phyloP scores from a whole-genome alignment of 64 coral and sea anemone genomes.

The Dendronephthya gigantea region DNA sequence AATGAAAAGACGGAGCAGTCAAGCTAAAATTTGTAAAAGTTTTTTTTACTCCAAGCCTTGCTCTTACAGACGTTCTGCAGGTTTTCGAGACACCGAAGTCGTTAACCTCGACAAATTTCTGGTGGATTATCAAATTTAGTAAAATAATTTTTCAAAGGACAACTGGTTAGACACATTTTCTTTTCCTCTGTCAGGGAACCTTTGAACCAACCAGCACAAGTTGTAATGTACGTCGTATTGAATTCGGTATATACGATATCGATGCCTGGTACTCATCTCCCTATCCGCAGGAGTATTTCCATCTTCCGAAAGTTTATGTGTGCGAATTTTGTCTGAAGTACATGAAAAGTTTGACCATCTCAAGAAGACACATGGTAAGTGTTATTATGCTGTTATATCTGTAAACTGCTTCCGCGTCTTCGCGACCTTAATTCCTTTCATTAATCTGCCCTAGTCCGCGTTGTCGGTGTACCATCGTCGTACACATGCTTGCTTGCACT shows the following conservation, averaged over 20 bases:
- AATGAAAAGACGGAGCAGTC: too few species aligned
- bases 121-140: neutral
- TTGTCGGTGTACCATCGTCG: too few species aligned
- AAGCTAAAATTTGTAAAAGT: too few species aligned
- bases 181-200: neutral
- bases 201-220: slow-evolving; percentile 38
- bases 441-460: too few species aligned
- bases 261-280: slow-evolving; percentile 94
- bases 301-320: slow-evolving; percentile 78
- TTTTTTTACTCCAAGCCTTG: too few species aligned
- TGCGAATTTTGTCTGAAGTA: slow-evolving; percentile 99
- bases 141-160: neutral
- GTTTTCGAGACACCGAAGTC: too few species aligned
- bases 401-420: too few species aligned
- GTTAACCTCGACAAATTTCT: too few species aligned
- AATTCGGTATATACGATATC: slow-evolving; percentile 73
- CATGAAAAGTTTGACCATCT: slow-evolving; percentile 80
- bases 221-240: slow-evolving; percentile 56
- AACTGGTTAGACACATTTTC: neutral
- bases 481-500: too few species aligned
- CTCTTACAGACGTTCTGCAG: too few species aligned
- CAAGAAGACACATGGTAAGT: slow-evolving; percentile 84
- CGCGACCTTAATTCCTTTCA: too few species aligned
- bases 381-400: neutral
- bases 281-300: slow-evolving; percentile 82